Base-by-base conservation (phyloP, 2,888 invertebrate genomes). In the Zaprionus obscuricornis region DNA sequence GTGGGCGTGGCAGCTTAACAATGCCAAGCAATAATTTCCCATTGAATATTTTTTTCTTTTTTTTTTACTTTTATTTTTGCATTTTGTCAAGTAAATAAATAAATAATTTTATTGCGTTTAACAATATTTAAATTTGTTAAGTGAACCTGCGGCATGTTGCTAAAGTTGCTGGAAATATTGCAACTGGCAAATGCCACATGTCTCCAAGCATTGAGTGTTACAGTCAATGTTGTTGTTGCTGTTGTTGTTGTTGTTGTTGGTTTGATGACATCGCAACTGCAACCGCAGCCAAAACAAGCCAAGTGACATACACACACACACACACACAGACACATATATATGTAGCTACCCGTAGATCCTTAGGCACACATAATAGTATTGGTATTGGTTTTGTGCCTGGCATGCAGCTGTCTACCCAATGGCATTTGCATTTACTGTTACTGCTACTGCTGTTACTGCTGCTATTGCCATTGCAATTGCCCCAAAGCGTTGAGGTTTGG, bases 201-300 rank as follows among this genome's bases (percentile, higher is more conserved):
- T 54, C 46, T 5, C 24, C 46, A 33, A 47, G 29, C 47, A 51
- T 57, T 52, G 40, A 63, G 16, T 37, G 52, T 18, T 62, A 52
- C 27, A 58, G 66, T 66, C 60, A 57, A 54, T 66, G 58, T 59
- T 66, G 46, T 20, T 47, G 47, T 34, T 31, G 27, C 39, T 17
- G 40, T 22, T 43, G 40, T 33, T 42, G 46, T 49, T 37, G 18
- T 33, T 37, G 54, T 51, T 52, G 47, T 59, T 59, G 39, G 46
- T 68, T 54, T 43, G 34, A 42, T 57, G 52, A 58, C 58, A 49
- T 36, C 63, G 36, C 34, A 34, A 43, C 40, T 60, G 52, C 37
- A 66, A 66, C 78, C 86, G 49, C 86, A 86, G 66, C 56, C 71
- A 69, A 77, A 72, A 69, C 78, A 74, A 64, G 49, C 51, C 63